phyloP scores from a whole-genome alignment of 2,113 vertebrate genomes.

The Xiphorhynchus elegans region DNA sequence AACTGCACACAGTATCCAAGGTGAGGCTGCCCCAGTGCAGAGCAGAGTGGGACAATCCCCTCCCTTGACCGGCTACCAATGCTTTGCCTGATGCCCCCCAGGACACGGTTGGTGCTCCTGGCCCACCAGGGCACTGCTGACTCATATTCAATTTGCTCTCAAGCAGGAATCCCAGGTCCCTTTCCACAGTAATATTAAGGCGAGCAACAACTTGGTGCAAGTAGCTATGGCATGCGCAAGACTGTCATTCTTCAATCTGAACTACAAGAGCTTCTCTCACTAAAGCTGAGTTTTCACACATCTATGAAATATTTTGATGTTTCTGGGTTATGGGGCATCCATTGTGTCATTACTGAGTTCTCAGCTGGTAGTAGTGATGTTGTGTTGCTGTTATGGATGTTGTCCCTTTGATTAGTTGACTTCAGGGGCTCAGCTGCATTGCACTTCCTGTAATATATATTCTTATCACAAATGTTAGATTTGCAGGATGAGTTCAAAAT shows the following conservation, averaged over 20 bases:
- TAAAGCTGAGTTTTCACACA: not conserved
- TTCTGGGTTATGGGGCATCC: not conserved
- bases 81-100: not conserved
- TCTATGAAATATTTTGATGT: not conserved
- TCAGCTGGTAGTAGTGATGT: not conserved
- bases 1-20: not conserved
- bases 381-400: not conserved
- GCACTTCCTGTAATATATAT: not conserved
- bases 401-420: not conserved
- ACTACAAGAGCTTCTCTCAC: not conserved
- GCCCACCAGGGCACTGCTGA: not conserved
- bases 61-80: not conserved
- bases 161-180: not conserved
- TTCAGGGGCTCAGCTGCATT: not conserved
- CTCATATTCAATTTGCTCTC: not conserved
- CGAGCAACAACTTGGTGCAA: not conserved
- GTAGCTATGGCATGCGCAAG: not conserved
- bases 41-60: not conserved
- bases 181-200: not conserved
- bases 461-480: not conserved
- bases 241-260: not conserved
- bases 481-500: not conserved
- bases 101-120: not conserved
- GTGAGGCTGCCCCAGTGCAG: not conserved
- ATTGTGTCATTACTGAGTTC: rapidly evolving